Evolutionary conservation across 1,140 invertebrate genomes (phyloP).

Genomic region (Trichonephila clavipes): DNA sequence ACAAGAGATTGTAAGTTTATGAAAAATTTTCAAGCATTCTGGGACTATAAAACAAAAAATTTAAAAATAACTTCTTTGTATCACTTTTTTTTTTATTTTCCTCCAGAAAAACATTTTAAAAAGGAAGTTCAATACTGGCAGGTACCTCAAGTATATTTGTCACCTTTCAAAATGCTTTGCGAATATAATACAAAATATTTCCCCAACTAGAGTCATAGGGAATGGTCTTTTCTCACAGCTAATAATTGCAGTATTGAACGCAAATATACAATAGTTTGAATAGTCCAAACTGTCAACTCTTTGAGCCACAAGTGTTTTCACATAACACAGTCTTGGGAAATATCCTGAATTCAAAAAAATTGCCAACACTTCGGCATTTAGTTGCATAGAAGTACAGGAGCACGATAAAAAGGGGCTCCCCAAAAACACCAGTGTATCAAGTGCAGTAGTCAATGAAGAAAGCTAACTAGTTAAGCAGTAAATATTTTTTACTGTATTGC

Average conservation of each 20-base stretch:
- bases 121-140: constrained; percentile 62
- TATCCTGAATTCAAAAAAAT: constrained; percentile 31
- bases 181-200: constrained; percentile 75
- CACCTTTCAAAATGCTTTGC: constrained; percentile 71
- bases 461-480: constrained; percentile 43
- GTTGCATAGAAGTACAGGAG: constrained; percentile 20
- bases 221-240: constrained; percentile 50
- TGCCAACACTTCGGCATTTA: not conserved
- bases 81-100: constrained; percentile 66
- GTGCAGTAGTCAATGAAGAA: constrained; percentile 25
- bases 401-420: constrained; percentile 62
- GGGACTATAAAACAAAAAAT: constrained; percentile 71
- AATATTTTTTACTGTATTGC: constrained; percentile 51
- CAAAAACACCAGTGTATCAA: constrained; percentile 11
- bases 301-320: constrained; percentile 56
- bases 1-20: constrained; percentile 21
- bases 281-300: constrained; percentile 41
- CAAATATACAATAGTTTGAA: constrained; percentile 53
- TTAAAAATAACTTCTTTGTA: constrained; percentile 75
- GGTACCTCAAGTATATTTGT: constrained; percentile 74
- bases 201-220: constrained; percentile 58
- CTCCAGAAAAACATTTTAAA: constrained; percentile 71
- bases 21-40: constrained; percentile 31
- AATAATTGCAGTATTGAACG: not conserved
- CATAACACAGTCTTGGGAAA: constrained; percentile 38